Conservation (phyloP, 2,797 vertebrate genomes). For the Sebastes dallii region DNA sequence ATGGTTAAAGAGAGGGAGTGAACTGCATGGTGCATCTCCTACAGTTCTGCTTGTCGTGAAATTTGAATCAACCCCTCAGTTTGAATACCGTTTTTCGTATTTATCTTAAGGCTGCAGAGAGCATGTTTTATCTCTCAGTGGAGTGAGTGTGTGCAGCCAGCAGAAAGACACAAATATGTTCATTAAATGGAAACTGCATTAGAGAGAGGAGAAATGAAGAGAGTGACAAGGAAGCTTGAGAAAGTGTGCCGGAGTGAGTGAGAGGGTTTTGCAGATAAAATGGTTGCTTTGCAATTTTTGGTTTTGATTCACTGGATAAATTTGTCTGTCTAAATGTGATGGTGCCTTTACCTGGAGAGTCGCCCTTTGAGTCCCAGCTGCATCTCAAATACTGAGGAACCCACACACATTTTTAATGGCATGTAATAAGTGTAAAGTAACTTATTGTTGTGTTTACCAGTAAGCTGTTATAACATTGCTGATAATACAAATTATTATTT, state of each 20-base stretch:
- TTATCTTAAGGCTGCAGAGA: slow-evolving; percentile 10
- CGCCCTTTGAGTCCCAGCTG: neutral
- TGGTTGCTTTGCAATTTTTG: neutral
- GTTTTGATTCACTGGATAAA: neutral
- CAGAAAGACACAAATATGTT: slow-evolving; percentile 13
- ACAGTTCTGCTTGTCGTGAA: neutral
- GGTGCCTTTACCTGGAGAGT: neutral
- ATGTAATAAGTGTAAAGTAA: too few species aligned
- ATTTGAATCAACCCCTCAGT: neutral
- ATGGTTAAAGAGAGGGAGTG: neutral
- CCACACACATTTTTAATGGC: too few species aligned
- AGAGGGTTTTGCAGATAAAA: slow-evolving; percentile 56
- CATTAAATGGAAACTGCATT: slow-evolving; percentile 23
- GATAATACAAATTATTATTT: too few species aligned
- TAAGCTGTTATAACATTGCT: too few species aligned
- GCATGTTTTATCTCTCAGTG: neutral
- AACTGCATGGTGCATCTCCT: neutral
- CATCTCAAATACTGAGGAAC: neutral
- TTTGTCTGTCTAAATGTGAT: neutral
- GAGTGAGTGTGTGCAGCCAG: slow-evolving; percentile 8
- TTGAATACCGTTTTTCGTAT: neutral
- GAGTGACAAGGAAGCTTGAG: neutral
- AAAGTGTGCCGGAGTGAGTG: slow-evolving; percentile 66
- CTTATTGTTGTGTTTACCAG: too few species aligned
- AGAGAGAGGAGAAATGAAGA: slow-evolving; percentile 11